These are phyloP conservation scores for Ypsolopha scabrella DNA, from an alignment of 2,888 invertebrate species.

Conservation along the genomic window DNA sequence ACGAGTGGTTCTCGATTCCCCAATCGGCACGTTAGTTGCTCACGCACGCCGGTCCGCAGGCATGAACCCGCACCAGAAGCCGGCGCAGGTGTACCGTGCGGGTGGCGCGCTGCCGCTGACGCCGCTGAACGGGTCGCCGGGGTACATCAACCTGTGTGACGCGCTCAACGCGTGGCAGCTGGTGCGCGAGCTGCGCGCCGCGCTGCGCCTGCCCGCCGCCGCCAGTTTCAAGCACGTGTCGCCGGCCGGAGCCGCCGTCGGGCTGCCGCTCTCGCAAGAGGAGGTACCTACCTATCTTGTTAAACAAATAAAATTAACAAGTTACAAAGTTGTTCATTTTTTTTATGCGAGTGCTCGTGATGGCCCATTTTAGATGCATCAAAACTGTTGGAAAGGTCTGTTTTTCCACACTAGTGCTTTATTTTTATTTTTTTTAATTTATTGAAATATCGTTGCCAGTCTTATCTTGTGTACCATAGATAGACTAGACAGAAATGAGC, in stretches of 20 bases:
- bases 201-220: constrained; percentile 88
- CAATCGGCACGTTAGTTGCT: too few relatives aligned
- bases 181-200: constrained; percentile 86
- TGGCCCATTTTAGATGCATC: too few relatives aligned
- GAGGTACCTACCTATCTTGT: constrained; percentile 71
- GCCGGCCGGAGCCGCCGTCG: constrained; percentile 97
- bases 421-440: too few relatives aligned
- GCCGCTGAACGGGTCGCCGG: constrained; percentile 95
- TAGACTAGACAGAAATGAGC: too few relatives aligned
- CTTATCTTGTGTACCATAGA: too few relatives aligned
- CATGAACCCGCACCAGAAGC: constrained; percentile 99
- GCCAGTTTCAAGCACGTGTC: constrained; percentile 99
- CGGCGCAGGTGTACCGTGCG: constrained; percentile 91
- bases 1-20: too few relatives aligned
- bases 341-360: too few relatives aligned
- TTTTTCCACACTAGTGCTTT: too few relatives aligned
- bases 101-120: constrained; percentile 83
- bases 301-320: too few relatives aligned
- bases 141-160: constrained; percentile 97
- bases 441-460: too few relatives aligned
- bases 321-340: too few relatives aligned
- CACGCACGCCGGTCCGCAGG: constrained; percentile 48
- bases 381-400: too few relatives aligned
- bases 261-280: constrained; percentile 78
- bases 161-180: constrained; percentile 98